phyloP scores from a whole-genome alignment of 2,888 invertebrate genomes.

The Erannis defoliaria region DNA sequence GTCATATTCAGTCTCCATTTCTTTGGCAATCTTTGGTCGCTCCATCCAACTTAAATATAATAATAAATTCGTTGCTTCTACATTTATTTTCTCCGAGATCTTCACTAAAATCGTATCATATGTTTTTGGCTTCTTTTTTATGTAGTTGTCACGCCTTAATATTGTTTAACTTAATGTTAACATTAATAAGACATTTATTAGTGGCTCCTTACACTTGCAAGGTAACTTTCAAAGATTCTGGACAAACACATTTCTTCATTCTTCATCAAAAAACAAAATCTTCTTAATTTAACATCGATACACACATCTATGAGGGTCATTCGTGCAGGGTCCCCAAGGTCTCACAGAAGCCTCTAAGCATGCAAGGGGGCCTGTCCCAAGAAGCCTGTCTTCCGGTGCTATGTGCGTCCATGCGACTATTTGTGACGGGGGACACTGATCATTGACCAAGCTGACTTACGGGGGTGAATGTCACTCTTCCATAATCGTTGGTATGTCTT shows the following conservation, averaged over 20 bases:
- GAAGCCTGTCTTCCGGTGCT: conserved; percentile 74
- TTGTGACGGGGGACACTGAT: conserved; percentile 78
- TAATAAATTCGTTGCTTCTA: no score
- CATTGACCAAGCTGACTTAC: conserved; percentile 67
- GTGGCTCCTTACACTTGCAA: conserved; percentile 1
- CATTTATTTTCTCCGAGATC: background rate
- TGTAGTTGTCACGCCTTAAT: no score
- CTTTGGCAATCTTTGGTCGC: background rate
- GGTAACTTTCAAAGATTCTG: conserved; percentile 26
- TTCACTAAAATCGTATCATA: background rate
- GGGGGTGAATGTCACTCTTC: conserved; percentile 80
- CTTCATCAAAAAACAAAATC: conserved; percentile 35
- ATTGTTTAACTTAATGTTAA: background rate
- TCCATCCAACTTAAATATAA: no score
- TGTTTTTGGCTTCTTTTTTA: no score
- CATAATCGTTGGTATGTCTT: conserved; percentile 65
- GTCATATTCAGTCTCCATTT: no score
- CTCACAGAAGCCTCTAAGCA: conserved; percentile 83
- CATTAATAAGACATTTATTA: background rate
- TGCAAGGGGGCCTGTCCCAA: conserved; percentile 81
- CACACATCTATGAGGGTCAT: conserved; percentile 73
- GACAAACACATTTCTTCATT: conserved; percentile 37
- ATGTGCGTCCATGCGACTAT: conserved; percentile 82
- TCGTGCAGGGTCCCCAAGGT: conserved; percentile 77
- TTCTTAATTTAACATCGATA: conserved; percentile 61